Conservation (phyloP, 2,113 vertebrate genomes). For the Pagrus major region DNA sequence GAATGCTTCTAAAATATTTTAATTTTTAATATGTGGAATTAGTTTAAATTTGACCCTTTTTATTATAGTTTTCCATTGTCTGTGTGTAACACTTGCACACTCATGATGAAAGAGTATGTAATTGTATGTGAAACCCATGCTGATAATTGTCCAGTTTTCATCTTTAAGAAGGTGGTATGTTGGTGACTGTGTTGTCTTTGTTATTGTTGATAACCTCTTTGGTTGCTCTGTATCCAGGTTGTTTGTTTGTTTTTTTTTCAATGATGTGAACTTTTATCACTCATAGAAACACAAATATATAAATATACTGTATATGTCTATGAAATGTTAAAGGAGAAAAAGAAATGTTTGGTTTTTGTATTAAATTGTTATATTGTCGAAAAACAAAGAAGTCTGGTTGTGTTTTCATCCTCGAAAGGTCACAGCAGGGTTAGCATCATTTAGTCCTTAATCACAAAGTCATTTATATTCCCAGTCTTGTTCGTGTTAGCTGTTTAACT, state of each 20-base stretch:
- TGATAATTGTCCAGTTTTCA: slow-evolving; percentile 54
- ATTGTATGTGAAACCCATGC: slow-evolving; percentile 63
- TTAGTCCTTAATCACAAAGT: slow-evolving; percentile 34
- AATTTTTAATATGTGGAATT: slow-evolving; percentile 45
- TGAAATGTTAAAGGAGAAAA: slow-evolving; percentile 80
- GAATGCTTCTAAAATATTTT: slow-evolving; percentile 21
- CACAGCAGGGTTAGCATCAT: background rate
- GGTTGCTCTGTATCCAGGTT: slow-evolving; percentile 64
- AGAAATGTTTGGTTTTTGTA: slow-evolving; percentile 83
- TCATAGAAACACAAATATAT: slow-evolving; percentile 81
- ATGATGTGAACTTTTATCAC: slow-evolving; percentile 78
- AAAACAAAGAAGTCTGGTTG: background rate
- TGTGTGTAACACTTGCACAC: slow-evolving; percentile 47
- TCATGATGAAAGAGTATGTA: slow-evolving; percentile 55
- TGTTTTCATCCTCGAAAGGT: slow-evolving; percentile 8
- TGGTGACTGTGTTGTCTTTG: slow-evolving; percentile 60
- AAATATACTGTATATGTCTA: slow-evolving; percentile 82
- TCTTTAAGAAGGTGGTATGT: slow-evolving; percentile 57
- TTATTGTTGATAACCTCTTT: slow-evolving; percentile 61
- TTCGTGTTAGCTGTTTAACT: background rate
- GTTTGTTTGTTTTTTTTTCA: slow-evolving; percentile 47
- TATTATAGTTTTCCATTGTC: slow-evolving; percentile 35
- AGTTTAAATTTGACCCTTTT: slow-evolving; percentile 44
- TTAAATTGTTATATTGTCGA: slow-evolving; percentile 85
- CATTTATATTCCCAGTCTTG: background rate